A percentile compares a stretch with the other conserved stretches of the same genome.
Conservation (phyloP, 2,797 vertebrate genomes). For the Sebastes alutus region DNA sequence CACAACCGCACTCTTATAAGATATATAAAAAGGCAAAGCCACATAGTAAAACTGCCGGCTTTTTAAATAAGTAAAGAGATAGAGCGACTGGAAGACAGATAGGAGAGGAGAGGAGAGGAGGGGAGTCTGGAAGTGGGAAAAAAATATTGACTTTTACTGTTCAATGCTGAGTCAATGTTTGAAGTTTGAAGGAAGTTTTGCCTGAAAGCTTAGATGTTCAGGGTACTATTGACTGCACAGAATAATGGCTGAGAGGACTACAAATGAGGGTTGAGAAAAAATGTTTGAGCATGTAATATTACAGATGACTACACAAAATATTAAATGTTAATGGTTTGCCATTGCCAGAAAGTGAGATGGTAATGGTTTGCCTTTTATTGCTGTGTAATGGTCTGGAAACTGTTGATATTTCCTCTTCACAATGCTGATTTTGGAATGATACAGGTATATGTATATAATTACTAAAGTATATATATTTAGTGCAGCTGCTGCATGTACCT, state of each 20-base stretch:
- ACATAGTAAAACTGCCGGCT: slow-evolving; percentile 9
- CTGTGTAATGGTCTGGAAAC: slow-evolving; percentile 42
- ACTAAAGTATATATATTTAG: background rate
- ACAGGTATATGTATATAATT: background rate
- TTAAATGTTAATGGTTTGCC: slow-evolving; percentile 19
- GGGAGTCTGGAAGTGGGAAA: slow-evolving; percentile 40
- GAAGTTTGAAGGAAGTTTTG: slow-evolving; percentile 57
- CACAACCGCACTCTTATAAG: background rate
- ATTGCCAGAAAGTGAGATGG: slow-evolving; percentile 3
- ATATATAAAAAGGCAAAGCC: slow-evolving; percentile 11
- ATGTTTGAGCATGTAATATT: slow-evolving; percentile 28
- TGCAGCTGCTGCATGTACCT: background rate
- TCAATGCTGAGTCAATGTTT: slow-evolving; percentile 65
- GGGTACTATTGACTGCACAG: slow-evolving; percentile 26
- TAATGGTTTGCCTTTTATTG: slow-evolving; percentile 34
- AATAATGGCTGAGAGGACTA: slow-evolving; percentile 43
- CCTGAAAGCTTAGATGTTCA: slow-evolving; percentile 53
- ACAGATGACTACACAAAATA: slow-evolving; percentile 42
- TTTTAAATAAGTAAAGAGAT: slow-evolving; percentile 33
- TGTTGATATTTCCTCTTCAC: background rate
- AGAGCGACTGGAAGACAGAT: slow-evolving; percentile 7
- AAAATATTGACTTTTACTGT: slow-evolving; percentile 51
- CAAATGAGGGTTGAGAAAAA: slow-evolving; percentile 43
- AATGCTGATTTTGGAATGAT: slow-evolving; percentile 1
- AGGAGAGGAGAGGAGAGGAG: background rate